phyloP scores from a whole-genome alignment of 1,140 invertebrate genomes.

The Drosophila suzukii region DNA sequence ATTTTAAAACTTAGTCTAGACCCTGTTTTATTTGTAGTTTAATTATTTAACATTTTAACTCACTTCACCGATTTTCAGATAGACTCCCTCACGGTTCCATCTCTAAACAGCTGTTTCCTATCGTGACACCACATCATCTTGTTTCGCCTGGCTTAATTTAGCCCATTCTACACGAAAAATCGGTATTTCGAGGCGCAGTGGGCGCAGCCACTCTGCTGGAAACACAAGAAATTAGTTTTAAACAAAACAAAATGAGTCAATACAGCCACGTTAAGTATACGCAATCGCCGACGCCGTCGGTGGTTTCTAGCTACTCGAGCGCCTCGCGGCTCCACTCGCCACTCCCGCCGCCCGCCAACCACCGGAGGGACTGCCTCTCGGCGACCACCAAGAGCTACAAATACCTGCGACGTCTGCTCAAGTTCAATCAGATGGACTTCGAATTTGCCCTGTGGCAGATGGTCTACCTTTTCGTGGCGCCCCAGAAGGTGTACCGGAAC shows the following conservation, averaged over 20 bases:
- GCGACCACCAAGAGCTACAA: constrained; percentile 96
- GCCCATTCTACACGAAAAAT: background rate
- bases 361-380: constrained; percentile 90
- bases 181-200: constrained; percentile 26
- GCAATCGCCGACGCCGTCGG: constrained; percentile 87
- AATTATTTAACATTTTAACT: background rate
- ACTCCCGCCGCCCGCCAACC: constrained; percentile 86
- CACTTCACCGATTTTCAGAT: too few relatives aligned
- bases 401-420: constrained; percentile 95
- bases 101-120: constrained; percentile 21
- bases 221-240: constrained; percentile 52
- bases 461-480: constrained; percentile 97
- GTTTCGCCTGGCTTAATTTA: constrained; percentile 2
- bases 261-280: constrained; percentile 87
- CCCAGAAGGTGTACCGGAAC: constrained; percentile 99
- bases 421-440: constrained; percentile 99
- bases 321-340: constrained; percentile 86
- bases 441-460: constrained; percentile 99
- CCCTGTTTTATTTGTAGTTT: too few relatives aligned
- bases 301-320: constrained; percentile 83
- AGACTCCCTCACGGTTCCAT: background rate
- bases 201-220: constrained; percentile 44
- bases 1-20: too few relatives aligned
- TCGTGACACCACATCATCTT: constrained; percentile 1
- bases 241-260: constrained; percentile 69